These are phyloP conservation scores for Lontra canadensis DNA, from an alignment of 2,113 vertebrate species.

Conservation along the genomic window DNA sequence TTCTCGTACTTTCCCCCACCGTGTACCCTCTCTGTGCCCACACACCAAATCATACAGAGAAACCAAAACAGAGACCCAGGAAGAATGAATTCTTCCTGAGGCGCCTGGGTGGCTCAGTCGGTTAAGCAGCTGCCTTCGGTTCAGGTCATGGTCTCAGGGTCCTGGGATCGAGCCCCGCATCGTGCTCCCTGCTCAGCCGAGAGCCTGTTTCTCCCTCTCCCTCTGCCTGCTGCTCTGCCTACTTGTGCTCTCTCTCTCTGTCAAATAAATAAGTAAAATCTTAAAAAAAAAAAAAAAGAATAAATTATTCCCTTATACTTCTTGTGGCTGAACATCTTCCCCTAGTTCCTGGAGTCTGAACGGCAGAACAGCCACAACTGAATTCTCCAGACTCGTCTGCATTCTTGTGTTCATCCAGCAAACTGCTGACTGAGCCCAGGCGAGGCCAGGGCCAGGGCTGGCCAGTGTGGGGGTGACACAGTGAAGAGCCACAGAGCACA, in stretches of 20 bases:
- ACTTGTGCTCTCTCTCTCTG: too few species aligned
- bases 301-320: not conserved
- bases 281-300: not conserved
- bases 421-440: not conserved
- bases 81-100: not conserved
- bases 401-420: not conserved
- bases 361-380: not conserved
- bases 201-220: too few species aligned
- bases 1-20: not conserved
- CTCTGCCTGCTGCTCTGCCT: too few species aligned
- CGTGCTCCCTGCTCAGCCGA: too few species aligned
- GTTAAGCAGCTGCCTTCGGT: too few species aligned
- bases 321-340: not conserved
- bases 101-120: too few species aligned
- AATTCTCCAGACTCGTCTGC: not conserved
- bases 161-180: too few species aligned
- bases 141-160: too few species aligned
- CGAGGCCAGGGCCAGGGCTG: not conserved
- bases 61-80: not conserved
- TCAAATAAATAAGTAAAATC: too few species aligned
- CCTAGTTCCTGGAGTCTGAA: not conserved
- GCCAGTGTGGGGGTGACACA: not conserved
- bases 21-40: not conserved
- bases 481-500: not conserved
- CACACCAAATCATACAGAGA: constrained; percentile 7